Conservation (phyloP, 1,140 invertebrate genomes). For the Orussus abietinus region DNA sequence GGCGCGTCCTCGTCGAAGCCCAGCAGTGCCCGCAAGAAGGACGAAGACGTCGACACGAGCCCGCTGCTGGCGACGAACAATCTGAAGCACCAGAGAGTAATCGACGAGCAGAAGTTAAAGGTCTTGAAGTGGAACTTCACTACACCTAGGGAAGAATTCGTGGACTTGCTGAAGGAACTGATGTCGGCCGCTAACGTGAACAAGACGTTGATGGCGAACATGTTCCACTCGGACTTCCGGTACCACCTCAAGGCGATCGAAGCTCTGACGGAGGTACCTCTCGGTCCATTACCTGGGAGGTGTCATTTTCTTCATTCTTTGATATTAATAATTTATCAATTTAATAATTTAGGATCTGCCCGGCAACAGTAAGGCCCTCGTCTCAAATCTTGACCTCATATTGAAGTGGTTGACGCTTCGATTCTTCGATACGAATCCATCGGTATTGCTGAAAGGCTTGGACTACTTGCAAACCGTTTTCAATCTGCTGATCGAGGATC, state of each 20-base stretch:
- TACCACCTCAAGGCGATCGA: conserved; percentile 96
- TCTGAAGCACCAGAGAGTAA: conserved; percentile 83
- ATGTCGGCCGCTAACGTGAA: conserved; percentile 87
- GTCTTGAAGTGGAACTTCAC: conserved; percentile 96
- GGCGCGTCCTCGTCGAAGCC: conserved; percentile 40
- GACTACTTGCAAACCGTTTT: conserved; percentile 88
- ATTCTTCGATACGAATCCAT: conserved; percentile 98
- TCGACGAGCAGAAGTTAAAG: conserved; percentile 90
- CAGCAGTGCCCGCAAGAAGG: conserved; percentile 67
- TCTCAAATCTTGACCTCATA: conserved; percentile 90
- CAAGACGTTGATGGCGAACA: conserved; percentile 78
- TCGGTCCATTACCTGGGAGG: conserved; percentile 8
- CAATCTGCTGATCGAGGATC: conserved; percentile 69
- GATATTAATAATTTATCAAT: conserved; percentile 3
- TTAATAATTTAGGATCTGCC: conserved; percentile 60
- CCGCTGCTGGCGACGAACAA: conserved; percentile 81
- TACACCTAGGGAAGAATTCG: conserved; percentile 87
- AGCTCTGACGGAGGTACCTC: conserved; percentile 74
- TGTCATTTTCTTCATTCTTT: background rate
- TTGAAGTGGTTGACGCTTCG: conserved; percentile 94
- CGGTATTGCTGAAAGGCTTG: conserved; percentile 89
- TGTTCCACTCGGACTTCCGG: conserved; percentile 96
- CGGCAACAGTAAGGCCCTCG: conserved; percentile 71
- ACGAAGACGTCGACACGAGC: conserved; percentile 80
- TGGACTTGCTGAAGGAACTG: conserved; percentile 85